phyloP scores from a whole-genome alignment of 2,888 invertebrate species.

The Tubulanus polymorphus region DNA sequence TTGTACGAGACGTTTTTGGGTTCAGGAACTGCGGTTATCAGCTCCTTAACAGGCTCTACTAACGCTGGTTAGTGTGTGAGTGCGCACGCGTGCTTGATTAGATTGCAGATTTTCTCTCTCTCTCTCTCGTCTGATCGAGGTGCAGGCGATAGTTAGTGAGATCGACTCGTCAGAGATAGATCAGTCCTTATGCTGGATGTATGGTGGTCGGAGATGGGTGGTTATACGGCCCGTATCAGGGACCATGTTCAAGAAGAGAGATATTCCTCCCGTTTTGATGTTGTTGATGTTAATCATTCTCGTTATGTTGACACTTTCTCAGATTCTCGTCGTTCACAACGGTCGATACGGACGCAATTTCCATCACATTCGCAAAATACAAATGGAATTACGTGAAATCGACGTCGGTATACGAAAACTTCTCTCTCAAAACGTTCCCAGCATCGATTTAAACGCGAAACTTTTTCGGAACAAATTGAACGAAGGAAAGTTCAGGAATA shows the following conservation, averaged over 20 bases:
- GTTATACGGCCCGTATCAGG: neutral
- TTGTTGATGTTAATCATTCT: constrained; percentile 24
- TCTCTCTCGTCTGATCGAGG: too few species aligned
- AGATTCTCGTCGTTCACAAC: constrained; percentile 27
- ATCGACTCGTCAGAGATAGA: too few species aligned
- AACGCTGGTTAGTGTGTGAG: too few species aligned
- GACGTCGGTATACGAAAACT: constrained; percentile 23
- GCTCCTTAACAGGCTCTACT: too few species aligned
- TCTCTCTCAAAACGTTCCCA: constrained; percentile 23
- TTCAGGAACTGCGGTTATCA: too few species aligned
- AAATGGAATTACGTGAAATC: constrained; percentile 23
- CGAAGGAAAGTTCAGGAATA: constrained; percentile 16
- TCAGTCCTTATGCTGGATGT: constrained; percentile 2
- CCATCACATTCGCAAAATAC: constrained; percentile 21
- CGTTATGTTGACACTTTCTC: constrained; percentile 27
- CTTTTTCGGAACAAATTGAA: constrained; percentile 22
- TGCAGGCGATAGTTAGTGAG: too few species aligned
- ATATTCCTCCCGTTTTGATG: constrained; percentile 24
- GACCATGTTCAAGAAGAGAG: constrained; percentile 23
- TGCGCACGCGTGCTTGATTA: too few species aligned
- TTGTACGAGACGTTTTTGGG: too few species aligned
- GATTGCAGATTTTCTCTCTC: too few species aligned
- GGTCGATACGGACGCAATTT: constrained; percentile 17
- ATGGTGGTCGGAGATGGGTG: constrained; percentile 1
- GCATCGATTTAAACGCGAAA: constrained; percentile 21